phyloP scores from a whole-genome alignment of 2,113 vertebrate genomes.

The Callaeas wilsoni region DNA sequence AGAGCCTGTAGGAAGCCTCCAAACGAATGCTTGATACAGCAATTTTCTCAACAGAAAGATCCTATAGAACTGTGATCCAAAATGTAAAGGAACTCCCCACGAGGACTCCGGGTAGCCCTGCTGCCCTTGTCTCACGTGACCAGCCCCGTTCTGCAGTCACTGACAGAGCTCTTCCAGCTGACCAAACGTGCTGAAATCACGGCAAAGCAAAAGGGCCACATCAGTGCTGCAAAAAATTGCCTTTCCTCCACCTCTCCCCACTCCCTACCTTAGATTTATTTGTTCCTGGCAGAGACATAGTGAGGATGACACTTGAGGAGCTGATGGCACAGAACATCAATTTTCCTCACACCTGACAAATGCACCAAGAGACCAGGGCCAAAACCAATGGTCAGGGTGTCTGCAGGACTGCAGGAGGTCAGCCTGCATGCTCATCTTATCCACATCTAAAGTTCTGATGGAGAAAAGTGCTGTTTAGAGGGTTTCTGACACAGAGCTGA shows the following conservation, averaged over 20 bases:
- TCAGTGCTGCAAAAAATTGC: not conserved
- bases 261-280: not conserved
- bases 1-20: not conserved
- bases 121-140: not conserved
- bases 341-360: not conserved
- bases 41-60: not conserved
- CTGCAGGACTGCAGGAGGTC: not conserved
- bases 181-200: not conserved
- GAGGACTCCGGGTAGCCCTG: not conserved
- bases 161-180: not conserved
- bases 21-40: accelerated
- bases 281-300: not conserved
- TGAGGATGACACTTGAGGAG: not conserved
- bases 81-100: not conserved
- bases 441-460: not conserved
- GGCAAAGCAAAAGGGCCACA: not conserved
- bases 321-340: not conserved
- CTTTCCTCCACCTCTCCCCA: not conserved
- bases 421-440: accelerated
- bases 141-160: not conserved
- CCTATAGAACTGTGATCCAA: not conserved
- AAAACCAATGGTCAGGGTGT: accelerated
- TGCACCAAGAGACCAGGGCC: not conserved
- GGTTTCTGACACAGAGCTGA: not conserved
- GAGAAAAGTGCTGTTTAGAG: not conserved